Evolutionary conservation across 2,797 vertebrate species (phyloP), one percentile per base, ranked within the genome.

Genomic region (Enoplosus armatus): DNA sequence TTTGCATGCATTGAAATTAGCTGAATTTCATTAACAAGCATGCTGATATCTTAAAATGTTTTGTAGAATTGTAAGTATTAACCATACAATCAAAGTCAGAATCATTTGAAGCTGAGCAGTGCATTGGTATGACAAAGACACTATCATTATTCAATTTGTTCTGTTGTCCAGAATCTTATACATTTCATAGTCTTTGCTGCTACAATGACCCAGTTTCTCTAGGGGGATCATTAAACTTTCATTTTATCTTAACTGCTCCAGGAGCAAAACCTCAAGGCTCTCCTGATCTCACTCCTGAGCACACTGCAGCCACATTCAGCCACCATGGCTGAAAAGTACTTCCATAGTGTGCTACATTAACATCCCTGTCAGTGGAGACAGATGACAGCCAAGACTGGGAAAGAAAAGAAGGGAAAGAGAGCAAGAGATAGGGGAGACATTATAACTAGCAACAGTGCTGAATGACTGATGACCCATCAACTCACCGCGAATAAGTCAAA

Each of bases 151-250:
- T 81, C 67, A 66, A 22, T 84, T 33, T 75, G 69, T 48, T 71
- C 72, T 65, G 26, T 83, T 85, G 80, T 81, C 77, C 62, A 62
- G 65, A 82, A 74, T 77, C 37, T 18, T 55, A 50, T 80, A 73
- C 70, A 58, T 86, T 82, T 82, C 59, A 81, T 74, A 41, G 50
- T 66, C 67, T 82, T 54, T 81, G 20, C 66, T 79, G 67, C 68
- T 83, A 80, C 80, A 66, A 39, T 90, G 87, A 89, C 83, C 89
- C 78, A 88, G 59, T 89, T 92, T 90, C 81, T 87, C 87, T 55
- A 58, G 53, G 39, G 87, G 78, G 67, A 85, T 88, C 86, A 89
- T 92, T 89, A 92, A 88, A 90, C 69, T 88, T 90, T 90, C 67
- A 90, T 90, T 60, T 77, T 77, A 62, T 73, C 50, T 79, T 88